Conservation (phyloP, 2,888 invertebrate genomes). For the Arenicola marina region DNA sequence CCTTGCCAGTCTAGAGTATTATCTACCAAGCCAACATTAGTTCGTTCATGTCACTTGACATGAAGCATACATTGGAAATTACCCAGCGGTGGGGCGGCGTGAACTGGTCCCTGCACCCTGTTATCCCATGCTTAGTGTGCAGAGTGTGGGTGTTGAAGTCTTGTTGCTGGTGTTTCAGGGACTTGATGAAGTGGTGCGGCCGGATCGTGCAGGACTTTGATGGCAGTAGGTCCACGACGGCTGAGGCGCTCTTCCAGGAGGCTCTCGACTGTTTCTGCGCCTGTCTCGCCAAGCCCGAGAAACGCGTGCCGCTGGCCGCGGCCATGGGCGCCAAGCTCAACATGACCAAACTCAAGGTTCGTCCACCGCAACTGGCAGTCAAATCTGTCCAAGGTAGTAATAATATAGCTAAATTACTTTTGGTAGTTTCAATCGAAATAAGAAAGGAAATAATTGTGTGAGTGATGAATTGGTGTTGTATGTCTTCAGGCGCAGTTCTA, state of each 20-base stretch:
- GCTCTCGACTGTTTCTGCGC: slow-evolving; percentile 90
- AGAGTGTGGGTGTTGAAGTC: too few relatives aligned
- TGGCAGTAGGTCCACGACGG: slow-evolving; percentile 63
- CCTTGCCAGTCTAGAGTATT: too few relatives aligned
- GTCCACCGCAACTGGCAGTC: slow-evolving; percentile 6
- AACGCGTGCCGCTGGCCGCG: slow-evolving; percentile 57
- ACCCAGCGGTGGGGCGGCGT: too few relatives aligned
- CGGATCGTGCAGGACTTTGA: slow-evolving; percentile 77
- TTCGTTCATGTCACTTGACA: too few relatives aligned
- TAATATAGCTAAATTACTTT: too few relatives aligned
- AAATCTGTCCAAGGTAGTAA: too few relatives aligned
- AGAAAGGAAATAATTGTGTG: too few relatives aligned
- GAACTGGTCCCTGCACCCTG: too few relatives aligned
- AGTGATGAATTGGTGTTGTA: slow-evolving; percentile 7
- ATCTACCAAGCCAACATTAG: too few relatives aligned
- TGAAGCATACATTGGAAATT: too few relatives aligned
- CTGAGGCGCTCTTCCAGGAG: slow-evolving; percentile 67
- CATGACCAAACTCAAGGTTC: slow-evolving; percentile 63
- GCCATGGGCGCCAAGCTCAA: slow-evolving; percentile 81
- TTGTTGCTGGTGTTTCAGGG: slow-evolving; percentile 64
- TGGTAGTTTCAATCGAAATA: too few relatives aligned
- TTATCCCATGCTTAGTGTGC: too few relatives aligned
- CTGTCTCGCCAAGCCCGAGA: slow-evolving; percentile 71
- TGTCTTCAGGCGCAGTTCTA: slow-evolving; percentile 74
- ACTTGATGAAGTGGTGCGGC: slow-evolving; percentile 89